These are phyloP conservation scores for Phainopepla nitens DNA, from an alignment of 2,113 vertebrate genomes.

Conservation along the genomic window DNA sequence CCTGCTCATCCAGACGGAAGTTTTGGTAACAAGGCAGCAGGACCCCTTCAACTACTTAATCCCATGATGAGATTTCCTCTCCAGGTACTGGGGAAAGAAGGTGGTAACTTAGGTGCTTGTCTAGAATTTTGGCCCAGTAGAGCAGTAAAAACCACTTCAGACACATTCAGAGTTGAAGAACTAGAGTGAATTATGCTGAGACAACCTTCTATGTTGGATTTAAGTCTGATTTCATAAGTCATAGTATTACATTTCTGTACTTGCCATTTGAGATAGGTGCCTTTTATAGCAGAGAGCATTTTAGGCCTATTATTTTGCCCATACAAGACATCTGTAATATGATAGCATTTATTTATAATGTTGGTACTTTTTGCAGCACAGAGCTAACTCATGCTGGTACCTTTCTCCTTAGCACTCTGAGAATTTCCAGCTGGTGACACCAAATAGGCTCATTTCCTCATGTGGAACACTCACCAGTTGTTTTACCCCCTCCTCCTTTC, in stretches of 20 bases:
- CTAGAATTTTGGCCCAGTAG: neutral
- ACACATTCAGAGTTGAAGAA: neutral
- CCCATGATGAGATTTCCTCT: neutral
- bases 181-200: neutral
- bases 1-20: neutral
- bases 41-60: neutral
- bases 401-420: constrained; percentile 73
- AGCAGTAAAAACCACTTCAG: neutral
- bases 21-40: neutral
- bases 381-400: constrained; percentile 34
- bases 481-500: constrained; percentile 30
- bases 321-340: neutral
- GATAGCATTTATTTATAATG: neutral
- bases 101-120: neutral
- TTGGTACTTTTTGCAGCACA: neutral
- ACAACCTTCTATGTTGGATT: neutral
- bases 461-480: constrained; percentile 66
- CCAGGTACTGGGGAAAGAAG: neutral
- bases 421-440: constrained; percentile 82
- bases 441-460: constrained; percentile 72
- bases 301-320: neutral
- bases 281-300: neutral
- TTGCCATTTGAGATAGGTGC: neutral
- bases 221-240: neutral
- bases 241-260: neutral